Evolutionary conservation across 35 echinoderm and acorn worm genomes (phyloP).

Genomic region (Heliocidaris erythrogramma): DNA sequence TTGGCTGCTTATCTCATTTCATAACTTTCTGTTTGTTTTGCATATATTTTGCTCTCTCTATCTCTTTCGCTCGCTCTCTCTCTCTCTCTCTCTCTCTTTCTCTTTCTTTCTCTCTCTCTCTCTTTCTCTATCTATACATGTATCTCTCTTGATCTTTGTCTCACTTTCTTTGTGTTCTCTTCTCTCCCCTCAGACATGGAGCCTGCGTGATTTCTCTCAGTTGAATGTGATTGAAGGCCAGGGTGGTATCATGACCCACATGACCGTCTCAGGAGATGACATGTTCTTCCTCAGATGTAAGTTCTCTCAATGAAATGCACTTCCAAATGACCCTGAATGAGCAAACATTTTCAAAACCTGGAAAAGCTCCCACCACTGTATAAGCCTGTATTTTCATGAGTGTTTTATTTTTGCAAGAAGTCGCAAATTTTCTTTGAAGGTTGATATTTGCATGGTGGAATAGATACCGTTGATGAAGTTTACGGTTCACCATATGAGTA

Average conservation of each 20-base stretch:
- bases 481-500: no score
- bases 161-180: not conserved
- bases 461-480: no score
- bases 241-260: slow-evolving; percentile 67
- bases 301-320: not conserved
- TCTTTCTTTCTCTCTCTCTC: not conserved
- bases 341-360: not conserved
- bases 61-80: no score
- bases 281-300: slow-evolving; percentile 92
- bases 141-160: not conserved
- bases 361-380: not conserved
- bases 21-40: no score
- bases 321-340: not conserved
- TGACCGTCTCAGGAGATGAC: slow-evolving; percentile 87
- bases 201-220: slow-evolving; percentile 66
- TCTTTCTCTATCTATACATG: not conserved
- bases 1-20: no score
- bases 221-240: slow-evolving; percentile 78
- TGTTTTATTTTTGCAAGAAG: no score
- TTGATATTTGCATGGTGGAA: no score
- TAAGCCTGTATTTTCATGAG: no score
- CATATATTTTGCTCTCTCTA: no score
- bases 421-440: no score
- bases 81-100: no score
- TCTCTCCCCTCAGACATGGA: slow-evolving; percentile 76